phyloP scores from a whole-genome alignment of 2,113 vertebrate species.

The Phylloscopus trochilus region DNA sequence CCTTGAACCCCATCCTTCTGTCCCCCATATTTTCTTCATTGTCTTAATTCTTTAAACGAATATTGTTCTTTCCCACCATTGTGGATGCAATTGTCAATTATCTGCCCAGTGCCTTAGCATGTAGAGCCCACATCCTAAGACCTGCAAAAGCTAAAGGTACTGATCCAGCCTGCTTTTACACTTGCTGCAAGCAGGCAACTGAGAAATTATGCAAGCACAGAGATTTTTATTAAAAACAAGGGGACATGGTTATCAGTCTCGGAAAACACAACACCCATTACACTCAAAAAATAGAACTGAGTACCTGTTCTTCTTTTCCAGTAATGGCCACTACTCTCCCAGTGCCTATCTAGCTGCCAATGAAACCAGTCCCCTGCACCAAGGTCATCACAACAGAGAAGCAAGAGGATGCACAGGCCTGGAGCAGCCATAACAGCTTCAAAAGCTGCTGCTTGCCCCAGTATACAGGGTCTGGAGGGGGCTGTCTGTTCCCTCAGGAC shows the following conservation, averaged over 20 bases:
- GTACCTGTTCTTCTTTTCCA: background rate
- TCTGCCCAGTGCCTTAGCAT: background rate
- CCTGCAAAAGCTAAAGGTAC: background rate
- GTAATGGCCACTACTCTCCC: background rate
- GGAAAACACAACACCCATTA: background rate
- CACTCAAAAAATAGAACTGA: background rate
- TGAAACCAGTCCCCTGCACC: background rate
- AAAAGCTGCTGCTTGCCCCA: background rate
- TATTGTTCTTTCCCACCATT: background rate
- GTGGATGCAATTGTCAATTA: background rate
- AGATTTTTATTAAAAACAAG: background rate
- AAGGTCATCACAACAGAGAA: background rate
- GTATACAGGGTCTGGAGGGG: rapidly evolving
- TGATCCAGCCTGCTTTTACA: background rate
- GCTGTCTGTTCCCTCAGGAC: background rate
- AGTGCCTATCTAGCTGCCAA: background rate
- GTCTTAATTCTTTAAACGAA: background rate
- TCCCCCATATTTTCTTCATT: background rate
- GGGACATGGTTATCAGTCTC: background rate
- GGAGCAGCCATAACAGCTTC: background rate
- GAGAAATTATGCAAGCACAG: rapidly evolving
- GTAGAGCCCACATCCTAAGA: background rate
- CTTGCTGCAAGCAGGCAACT: background rate
- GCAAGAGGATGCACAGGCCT: background rate
- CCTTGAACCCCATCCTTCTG: background rate